A percentile compares a stretch with the other conserved stretches of the same genome.
These are phyloP conservation scores for Clarias laeviceps DNA, from an alignment of 2,797 vertebrate species.

Conservation along the genomic window DNA sequence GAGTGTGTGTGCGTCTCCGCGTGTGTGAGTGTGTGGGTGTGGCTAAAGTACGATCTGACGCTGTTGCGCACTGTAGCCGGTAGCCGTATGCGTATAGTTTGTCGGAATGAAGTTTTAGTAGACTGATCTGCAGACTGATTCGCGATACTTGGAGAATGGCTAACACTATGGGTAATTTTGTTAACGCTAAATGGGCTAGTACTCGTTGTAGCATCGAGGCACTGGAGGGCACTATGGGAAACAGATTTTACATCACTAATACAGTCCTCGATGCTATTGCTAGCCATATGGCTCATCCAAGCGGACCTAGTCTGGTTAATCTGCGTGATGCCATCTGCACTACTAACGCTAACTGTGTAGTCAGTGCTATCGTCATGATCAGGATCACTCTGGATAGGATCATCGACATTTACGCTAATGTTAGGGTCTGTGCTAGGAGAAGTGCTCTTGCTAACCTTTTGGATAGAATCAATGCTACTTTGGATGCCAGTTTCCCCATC, in stretches of 20 bases:
- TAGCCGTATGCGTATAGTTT: conserved; percentile 72
- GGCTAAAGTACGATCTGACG: conserved; percentile 71
- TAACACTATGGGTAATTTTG: conserved; percentile 12
- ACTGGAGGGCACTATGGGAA: background rate
- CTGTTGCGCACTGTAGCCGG: conserved; percentile 69
- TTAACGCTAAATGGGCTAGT: background rate
- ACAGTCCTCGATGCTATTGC: background rate
- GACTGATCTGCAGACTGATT: conserved; percentile 13
- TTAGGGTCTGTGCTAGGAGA: background rate
- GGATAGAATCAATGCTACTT: background rate
- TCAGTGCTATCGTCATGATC: background rate
- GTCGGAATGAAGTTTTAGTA: conserved; percentile 61
- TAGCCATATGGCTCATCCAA: background rate
- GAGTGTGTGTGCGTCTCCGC: background rate
- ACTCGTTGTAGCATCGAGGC: background rate
- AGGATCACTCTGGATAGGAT: background rate
- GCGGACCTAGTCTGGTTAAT: background rate
- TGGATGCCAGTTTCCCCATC: background rate
- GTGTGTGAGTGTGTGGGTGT: background rate
- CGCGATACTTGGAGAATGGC: conserved; percentile 1
- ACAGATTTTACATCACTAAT: background rate
- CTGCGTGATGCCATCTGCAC: background rate
- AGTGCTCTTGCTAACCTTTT: background rate
- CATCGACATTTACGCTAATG: background rate
- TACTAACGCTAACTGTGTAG: background rate